Evolutionary conservation across 2,113 vertebrate species (phyloP).

Genomic region (Protobothrops flavoviridis): DNA sequence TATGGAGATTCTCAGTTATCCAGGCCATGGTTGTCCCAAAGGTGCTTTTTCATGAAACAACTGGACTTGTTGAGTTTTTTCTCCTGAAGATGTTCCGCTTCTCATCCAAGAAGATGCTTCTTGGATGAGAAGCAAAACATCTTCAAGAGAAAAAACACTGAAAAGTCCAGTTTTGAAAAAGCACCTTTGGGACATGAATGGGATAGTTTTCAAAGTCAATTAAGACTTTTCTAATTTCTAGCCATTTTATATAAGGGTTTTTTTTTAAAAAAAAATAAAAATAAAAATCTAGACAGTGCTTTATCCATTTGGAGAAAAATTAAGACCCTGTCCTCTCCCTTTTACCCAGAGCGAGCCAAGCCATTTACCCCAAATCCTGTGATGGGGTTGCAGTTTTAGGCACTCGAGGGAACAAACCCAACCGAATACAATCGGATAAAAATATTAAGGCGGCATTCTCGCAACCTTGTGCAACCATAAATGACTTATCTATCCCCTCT

Average conservation of each 20-base stretch:
- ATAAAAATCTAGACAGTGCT: not conserved
- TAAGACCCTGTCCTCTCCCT: not conserved
- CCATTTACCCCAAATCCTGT: too few species aligned
- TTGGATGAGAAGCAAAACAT: not conserved
- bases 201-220: not conserved
- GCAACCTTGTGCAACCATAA: not conserved
- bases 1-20: not conserved
- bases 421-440: too few species aligned
- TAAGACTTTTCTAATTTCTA: not conserved
- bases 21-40: not conserved
- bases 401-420: not conserved
- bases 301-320: too few species aligned
- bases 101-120: not conserved
- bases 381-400: not conserved
- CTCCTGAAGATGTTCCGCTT: not conserved
- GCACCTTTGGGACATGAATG: not conserved
- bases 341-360: not conserved
- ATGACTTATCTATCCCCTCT: not conserved
- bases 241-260: not conserved
- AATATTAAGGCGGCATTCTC: not conserved
- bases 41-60: not conserved
- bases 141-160: not conserved
- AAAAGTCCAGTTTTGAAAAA: not conserved
- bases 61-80: not conserved
- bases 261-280: not conserved